Percentiles rank a stretch among this genome's conserved stretches.
These are phyloP conservation scores for Tetrax tetrax DNA, from an alignment of 2,113 vertebrate species.

Conservation along the genomic window DNA sequence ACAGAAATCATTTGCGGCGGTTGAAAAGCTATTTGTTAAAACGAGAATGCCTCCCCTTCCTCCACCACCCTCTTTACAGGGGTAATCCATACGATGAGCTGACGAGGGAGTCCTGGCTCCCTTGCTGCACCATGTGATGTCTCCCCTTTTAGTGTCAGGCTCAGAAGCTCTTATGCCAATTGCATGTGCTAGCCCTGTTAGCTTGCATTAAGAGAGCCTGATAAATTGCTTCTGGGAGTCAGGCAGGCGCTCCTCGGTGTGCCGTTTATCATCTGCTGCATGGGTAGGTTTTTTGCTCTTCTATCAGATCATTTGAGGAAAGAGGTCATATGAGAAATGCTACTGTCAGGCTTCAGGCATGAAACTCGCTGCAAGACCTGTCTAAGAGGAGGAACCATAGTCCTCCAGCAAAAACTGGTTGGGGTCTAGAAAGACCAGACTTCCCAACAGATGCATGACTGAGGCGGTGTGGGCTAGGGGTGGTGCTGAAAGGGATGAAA, in stretches of 20 bases:
- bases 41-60: slow-evolving; percentile 18
- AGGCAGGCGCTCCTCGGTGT: neutral
- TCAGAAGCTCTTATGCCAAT: slow-evolving; percentile 26
- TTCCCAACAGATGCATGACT: neutral
- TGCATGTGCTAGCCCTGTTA: slow-evolving; percentile 50
- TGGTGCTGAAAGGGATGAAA: neutral
- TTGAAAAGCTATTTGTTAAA: slow-evolving; percentile 33
- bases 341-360: neutral
- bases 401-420: neutral
- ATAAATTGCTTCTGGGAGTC: slow-evolving; percentile 43
- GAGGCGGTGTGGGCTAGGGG: neutral
- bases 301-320: neutral
- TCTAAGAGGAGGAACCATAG: neutral
- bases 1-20: slow-evolving; percentile 11
- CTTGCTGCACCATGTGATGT: slow-evolving; percentile 6
- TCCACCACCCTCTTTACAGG: slow-evolving; percentile 11
- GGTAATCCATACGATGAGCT: slow-evolving; percentile 31
- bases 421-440: neutral
- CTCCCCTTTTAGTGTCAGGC: slow-evolving; percentile 17
- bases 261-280: slow-evolving; percentile 30
- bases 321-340: neutral
- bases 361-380: neutral
- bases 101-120: slow-evolving; percentile 29
- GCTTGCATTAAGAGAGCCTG: slow-evolving; percentile 45
- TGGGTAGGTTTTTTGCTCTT: slow-evolving; percentile 23